Evolutionary conservation across 2,888 invertebrate species (phyloP), one percentile per base, ranked within the genome.

Genomic region (Dastarcus helophoroides): DNA sequence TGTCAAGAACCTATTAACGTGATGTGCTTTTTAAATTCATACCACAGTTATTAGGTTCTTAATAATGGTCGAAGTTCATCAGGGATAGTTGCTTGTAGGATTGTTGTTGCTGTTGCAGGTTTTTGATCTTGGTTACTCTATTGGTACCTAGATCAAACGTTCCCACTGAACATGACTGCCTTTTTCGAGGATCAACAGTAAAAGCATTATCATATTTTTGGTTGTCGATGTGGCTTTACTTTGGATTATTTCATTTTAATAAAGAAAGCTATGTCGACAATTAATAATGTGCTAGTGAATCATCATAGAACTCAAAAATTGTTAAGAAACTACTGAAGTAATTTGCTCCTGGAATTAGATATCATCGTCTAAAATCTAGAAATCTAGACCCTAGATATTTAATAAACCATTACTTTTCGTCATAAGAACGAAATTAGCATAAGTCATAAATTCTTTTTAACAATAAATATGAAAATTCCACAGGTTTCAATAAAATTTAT

Each of bases 231-330:
- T 54, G 43, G 59, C 57, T 56, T 59, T 58, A 38, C 44, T 47
- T 50, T 50, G 48, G 41, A 39, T 38, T 21, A 4, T 41, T 43
- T 37, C 26, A 34, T 29, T 34, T 43, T 51, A 56, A 56, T 59
- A 59, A 60, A n/a, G n/a, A n/a, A n/a, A 60, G 60, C 60, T 60
- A 56, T 53, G 51, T 58, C 56, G 58, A 58, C 60, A 58, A 58
- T 58, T 56, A 56, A 58, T 43, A 39, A 53, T 43, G 44, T 40
- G 41, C 32, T 39, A 25, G 27, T 11, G 9, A 12, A 14, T 25
- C 26, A 16, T 13, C 9, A 8, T 6, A n/a, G 6, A n/a, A 6
- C 6, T 7, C 6, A n/a, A 17, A 7, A 3, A 13, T 14, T n/a
- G 8, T 22, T 22, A 35, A 35, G 31, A 27, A 35, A 35, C 31